A percentile compares a stretch with the other conserved stretches of the same genome.
Evolutionary conservation across 2,888 invertebrate species (phyloP).

Genomic region (Cremastobaeus sp.): DNA sequence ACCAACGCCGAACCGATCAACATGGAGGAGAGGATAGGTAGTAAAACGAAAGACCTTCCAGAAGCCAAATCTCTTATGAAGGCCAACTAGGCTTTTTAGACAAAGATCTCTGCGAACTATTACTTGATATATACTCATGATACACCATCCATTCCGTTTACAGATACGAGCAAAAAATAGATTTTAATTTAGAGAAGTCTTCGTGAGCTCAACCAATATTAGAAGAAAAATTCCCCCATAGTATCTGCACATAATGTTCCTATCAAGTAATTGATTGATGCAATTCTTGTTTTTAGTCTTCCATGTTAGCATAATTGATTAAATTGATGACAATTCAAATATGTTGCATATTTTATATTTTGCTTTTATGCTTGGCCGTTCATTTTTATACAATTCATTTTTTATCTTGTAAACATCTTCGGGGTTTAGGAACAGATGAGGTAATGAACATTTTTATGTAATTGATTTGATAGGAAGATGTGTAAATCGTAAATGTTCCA

Average conservation of each 20-base stretch:
- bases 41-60: conserved; percentile 14
- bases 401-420: too few relatives aligned
- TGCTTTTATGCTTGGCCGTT: too few relatives aligned
- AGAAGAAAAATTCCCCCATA: background rate
- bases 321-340: too few relatives aligned
- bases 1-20: conserved; percentile 23
- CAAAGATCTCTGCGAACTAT: conserved; percentile 29
- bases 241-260: conserved; percentile 20
- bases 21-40: conserved; percentile 43
- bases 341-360: too few relatives aligned
- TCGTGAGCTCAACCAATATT: background rate
- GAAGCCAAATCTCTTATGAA: conserved; percentile 52
- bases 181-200: background rate
- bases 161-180: background rate
- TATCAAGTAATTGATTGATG: conserved; percentile 6
- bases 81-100: conserved; percentile 15
- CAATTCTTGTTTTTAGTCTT: too few relatives aligned
- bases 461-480: too few relatives aligned
- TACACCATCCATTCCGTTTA: background rate
- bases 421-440: too few relatives aligned
- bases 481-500: too few relatives aligned
- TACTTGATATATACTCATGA: conserved; percentile 19
- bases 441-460: too few relatives aligned
- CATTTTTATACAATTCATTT: too few relatives aligned
- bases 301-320: background rate